Conservation (phyloP, 92 coral and sea anemone genomes). For the Bergia sp. region DNA sequence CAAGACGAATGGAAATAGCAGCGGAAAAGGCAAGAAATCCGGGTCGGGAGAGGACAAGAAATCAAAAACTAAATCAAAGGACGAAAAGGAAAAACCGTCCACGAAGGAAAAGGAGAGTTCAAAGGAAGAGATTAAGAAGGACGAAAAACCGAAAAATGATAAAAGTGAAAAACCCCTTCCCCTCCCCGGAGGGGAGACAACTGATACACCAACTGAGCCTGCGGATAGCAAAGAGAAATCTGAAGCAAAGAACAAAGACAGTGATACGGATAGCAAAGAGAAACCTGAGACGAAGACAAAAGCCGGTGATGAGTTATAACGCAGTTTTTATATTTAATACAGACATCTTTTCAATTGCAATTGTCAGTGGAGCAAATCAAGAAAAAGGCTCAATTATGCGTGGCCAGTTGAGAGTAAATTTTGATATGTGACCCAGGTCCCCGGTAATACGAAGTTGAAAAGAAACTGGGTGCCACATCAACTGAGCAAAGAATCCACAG, state of each 20-base stretch:
- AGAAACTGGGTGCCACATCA: background rate
- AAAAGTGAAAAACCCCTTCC: slow-evolving; percentile 62
- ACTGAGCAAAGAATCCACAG: background rate
- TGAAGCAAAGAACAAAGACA: background rate
- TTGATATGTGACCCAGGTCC: background rate
- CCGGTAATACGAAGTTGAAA: background rate
- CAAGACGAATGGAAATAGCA: slow-evolving; percentile 29
- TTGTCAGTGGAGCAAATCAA: slow-evolving; percentile 10
- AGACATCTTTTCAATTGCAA: slow-evolving; percentile 23
- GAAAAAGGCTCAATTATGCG: background rate
- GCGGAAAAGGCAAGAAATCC: slow-evolving; percentile 26
- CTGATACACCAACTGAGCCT: slow-evolving; percentile 1
- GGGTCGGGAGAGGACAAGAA: slow-evolving; percentile 11
- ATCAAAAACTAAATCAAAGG: slow-evolving; percentile 40
- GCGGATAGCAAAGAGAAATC: slow-evolving; percentile 28
- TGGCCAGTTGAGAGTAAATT: background rate
- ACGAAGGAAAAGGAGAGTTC: slow-evolving; percentile 38
- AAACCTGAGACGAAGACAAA: background rate
- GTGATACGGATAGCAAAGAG: background rate
- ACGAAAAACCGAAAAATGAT: slow-evolving; percentile 22
- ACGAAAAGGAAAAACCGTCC: slow-evolving; percentile 45
- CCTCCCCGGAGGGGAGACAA: slow-evolving; percentile 54
- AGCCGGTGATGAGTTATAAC: slow-evolving; percentile 35
- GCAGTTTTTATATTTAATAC: slow-evolving; percentile 22
- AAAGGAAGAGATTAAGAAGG: slow-evolving; percentile 41